Evolutionary conservation across 2,888 invertebrate genomes (phyloP).

Genomic region (Morpho deidamia): DNA sequence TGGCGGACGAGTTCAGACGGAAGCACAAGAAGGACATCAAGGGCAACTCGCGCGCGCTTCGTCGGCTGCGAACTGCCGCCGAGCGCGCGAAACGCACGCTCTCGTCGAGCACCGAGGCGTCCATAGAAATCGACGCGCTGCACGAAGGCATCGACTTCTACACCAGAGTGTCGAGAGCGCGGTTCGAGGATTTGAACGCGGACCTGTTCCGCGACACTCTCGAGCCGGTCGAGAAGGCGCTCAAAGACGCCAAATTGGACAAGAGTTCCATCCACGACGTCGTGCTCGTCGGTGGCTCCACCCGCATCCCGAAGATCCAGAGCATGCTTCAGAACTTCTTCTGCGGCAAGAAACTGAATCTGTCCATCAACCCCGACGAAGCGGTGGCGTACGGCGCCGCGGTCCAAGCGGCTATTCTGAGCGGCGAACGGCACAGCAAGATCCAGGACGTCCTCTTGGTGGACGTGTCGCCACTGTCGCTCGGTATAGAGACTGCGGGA

Average conservation of each 20-base stretch:
- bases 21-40: conserved; percentile 81
- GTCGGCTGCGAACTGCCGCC: conserved; percentile 82
- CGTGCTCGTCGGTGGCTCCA: conserved; percentile 80
- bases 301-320: conserved; percentile 80
- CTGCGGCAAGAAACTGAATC: too few species aligned
- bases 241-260: conserved; percentile 85
- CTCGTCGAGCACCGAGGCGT: too few species aligned
- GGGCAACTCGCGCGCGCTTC: conserved; percentile 78
- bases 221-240: conserved; percentile 78
- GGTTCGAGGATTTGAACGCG: conserved; percentile 83
- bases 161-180: conserved; percentile 81
- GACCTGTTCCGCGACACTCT: conserved; percentile 75
- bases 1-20: conserved; percentile 81
- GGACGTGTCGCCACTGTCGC: conserved; percentile 76
- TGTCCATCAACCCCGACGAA: too few species aligned
- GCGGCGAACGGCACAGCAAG: conserved; percentile 81
- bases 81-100: conserved; percentile 46
- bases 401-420: conserved; percentile 81
- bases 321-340: conserved; percentile 83
- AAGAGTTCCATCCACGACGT: conserved; percentile 84
- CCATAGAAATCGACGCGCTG: conserved; percentile 61
- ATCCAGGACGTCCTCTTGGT: conserved; percentile 80
- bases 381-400: conserved; percentile 78
- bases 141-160: conserved; percentile 82
- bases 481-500: conserved; percentile 85